A percentile compares a stretch with the other conserved stretches of the same genome.
phyloP scores from a whole-genome alignment of 2,113 vertebrate species.

The Brachionichthys hirsutus region DNA sequence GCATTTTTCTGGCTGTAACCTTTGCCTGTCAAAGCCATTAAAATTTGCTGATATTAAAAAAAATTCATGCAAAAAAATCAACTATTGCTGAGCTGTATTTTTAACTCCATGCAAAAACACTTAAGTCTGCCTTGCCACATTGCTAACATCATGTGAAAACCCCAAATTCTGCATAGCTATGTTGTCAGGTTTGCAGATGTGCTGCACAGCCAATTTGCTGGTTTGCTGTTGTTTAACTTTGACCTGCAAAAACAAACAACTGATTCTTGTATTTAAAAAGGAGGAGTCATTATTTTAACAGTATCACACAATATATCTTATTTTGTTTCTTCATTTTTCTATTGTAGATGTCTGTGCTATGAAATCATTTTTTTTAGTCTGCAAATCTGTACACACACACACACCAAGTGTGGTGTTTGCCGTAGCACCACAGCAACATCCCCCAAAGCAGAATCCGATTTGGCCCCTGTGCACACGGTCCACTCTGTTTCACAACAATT shows the following conservation, averaged over 20 bases:
- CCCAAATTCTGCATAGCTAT: too few species aligned
- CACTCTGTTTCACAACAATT: constrained; percentile 56
- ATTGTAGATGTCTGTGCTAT: background rate
- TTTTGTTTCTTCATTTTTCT: background rate
- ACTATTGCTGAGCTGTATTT: too few species aligned
- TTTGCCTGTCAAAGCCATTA: too few species aligned
- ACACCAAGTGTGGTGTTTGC: constrained; percentile 6
- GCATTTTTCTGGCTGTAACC: too few species aligned
- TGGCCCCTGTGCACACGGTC: constrained; percentile 21
- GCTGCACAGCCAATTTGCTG: too few species aligned
- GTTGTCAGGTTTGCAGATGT: too few species aligned
- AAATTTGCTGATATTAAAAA: too few species aligned
- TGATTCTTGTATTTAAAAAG: background rate
- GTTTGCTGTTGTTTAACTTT: constrained; percentile 18
- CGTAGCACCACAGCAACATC: constrained; percentile 41
- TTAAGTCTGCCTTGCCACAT: too few species aligned
- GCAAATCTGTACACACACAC: background rate
- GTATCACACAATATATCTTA: background rate
- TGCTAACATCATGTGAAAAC: too few species aligned
- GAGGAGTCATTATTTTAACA: background rate
- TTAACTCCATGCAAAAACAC: too few species aligned
- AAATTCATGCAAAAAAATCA: too few species aligned
- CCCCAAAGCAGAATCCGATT: constrained; percentile 29
- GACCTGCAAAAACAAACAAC: constrained; percentile 5
- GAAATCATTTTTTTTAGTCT: background rate